Base-by-base conservation (phyloP, 2,888 invertebrate genomes). In the Troides oblongomaculatus region DNA sequence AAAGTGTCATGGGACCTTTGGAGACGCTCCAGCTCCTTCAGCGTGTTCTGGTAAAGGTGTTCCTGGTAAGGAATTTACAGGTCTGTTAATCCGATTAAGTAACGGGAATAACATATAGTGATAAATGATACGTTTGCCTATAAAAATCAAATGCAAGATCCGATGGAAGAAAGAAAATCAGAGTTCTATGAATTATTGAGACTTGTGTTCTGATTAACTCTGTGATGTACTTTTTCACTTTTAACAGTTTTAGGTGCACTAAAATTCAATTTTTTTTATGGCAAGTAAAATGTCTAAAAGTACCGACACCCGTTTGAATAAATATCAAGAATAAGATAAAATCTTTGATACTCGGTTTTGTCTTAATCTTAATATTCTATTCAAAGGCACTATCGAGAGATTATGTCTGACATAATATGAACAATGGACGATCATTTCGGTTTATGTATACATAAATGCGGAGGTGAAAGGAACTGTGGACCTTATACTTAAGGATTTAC, bases 1-100 rank as follows among this genome's bases (percentile, higher is more conserved):
- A 96, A 90, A 1, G 95, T 95, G 81, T 95, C 94, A 81, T 96
- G 96, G 66, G 95, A 95, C 69, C 95, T 92, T 77, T 95, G 95
- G 21, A 96, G 93, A 71, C 96, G 95, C 75, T 95, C 95, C 74
- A 96, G 85, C 77, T 96, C 96, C 74, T 94, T 93, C 59, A 94
- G 85, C 0, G 94, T 94, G 78, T 93, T 92, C 46, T 89, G 89
- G 78, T 93, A 93, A 7, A 90, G 86, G 72, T 90, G 87, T 82
- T 94, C 94, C 94, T 94, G 80, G 25, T 68, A 68, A 59, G 46
- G 17, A 71, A 36, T 30, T 12, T 14, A 46, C 4, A 30, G 53
- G 10, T 39, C 4, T 23, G 10, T 60, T 61, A 64, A 59, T 58
- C 3, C 25, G 23, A 23, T 58, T 21, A 5, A 14, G 23, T 58